Evolutionary conservation across 1,140 invertebrate species (phyloP).

Genomic region (Lordiphosa stackelbergi): DNA sequence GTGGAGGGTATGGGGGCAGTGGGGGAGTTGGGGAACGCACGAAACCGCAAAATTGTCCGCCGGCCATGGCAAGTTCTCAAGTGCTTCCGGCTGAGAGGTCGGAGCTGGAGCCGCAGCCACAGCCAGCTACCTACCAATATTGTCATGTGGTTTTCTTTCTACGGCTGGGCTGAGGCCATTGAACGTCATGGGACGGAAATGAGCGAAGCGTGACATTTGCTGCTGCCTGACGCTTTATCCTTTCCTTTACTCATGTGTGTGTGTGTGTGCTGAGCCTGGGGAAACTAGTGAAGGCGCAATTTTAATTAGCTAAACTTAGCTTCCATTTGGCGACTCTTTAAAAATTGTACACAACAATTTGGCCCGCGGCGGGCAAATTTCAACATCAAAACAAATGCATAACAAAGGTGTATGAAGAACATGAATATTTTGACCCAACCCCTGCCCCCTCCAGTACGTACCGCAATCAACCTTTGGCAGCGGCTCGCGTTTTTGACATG

Average conservation of each 20-base stretch:
- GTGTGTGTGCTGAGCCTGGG: conserved; percentile 38
- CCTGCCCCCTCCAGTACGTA: conserved; percentile 1
- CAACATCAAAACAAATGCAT: conserved; percentile 74
- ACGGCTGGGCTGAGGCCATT: conserved; percentile 34
- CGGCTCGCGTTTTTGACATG: conserved; percentile 69
- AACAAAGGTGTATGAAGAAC: conserved; percentile 66
- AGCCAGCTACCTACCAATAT: conserved; percentile 55
- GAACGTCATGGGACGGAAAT: conserved; percentile 73
- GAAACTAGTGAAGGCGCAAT: conserved; percentile 41
- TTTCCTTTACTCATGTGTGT: conserved; percentile 39
- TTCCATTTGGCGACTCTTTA: not conserved
- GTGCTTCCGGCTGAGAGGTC: conserved; percentile 73
- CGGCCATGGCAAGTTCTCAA: conserved; percentile 74
- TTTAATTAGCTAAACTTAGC: conserved; percentile 6
- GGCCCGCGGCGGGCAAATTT: conserved; percentile 30
- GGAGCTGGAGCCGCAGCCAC: conserved; percentile 17
- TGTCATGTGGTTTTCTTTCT: conserved; percentile 71
- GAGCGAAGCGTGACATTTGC: conserved; percentile 75
- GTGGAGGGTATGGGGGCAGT: not conserved
- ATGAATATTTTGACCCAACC: conserved; percentile 60
- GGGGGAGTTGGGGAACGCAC: conserved; percentile 40
- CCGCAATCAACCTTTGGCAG: conserved; percentile 72
- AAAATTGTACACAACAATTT: not conserved
- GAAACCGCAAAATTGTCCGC: conserved; percentile 66
- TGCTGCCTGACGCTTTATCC: conserved; percentile 52